A percentile compares a stretch with the other conserved stretches of the same genome.
phyloP scores from a whole-genome alignment of 1,140 invertebrate genomes.

The Rhopalosiphum padi region DNA sequence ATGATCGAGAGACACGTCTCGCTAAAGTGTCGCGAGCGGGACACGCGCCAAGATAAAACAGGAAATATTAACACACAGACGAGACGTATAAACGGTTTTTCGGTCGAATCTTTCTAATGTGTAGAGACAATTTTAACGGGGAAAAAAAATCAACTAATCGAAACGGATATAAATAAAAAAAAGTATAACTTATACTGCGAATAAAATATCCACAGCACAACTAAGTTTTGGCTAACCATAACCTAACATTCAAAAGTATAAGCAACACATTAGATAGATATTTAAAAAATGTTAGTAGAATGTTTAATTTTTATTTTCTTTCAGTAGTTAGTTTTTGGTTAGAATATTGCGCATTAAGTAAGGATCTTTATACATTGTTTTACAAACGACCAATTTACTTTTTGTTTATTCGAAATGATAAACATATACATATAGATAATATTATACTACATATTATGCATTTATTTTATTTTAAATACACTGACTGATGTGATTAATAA shows the following conservation, averaged over 20 bases:
- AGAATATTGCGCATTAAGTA: neutral
- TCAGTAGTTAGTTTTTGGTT: neutral
- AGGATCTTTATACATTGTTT: neutral
- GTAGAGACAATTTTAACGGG: neutral
- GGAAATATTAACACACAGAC: neutral
- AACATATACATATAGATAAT: too few species aligned
- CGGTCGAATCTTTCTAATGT: neutral
- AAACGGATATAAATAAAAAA: neutral
- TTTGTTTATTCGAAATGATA: neutral
- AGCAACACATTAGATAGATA: neutral
- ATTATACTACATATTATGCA: neutral
- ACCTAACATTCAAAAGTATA: neutral
- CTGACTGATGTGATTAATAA: neutral
- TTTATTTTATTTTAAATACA: neutral
- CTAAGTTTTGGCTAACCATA: neutral
- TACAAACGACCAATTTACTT: neutral
- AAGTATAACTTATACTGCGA: neutral
- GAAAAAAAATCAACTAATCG: neutral
- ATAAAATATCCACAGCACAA: neutral
- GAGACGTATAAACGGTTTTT: neutral
- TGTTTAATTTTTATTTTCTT: neutral
- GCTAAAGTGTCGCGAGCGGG: neutral
- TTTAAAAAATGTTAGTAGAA: neutral
- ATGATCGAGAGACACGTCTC: slow-evolving; percentile 34
- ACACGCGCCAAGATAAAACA: slow-evolving; percentile 25